A percentile compares a stretch with the other conserved stretches of the same genome.
These are phyloP conservation scores for Nezara viridula DNA, from an alignment of 2,888 invertebrate genomes.

Conservation along the genomic window DNA sequence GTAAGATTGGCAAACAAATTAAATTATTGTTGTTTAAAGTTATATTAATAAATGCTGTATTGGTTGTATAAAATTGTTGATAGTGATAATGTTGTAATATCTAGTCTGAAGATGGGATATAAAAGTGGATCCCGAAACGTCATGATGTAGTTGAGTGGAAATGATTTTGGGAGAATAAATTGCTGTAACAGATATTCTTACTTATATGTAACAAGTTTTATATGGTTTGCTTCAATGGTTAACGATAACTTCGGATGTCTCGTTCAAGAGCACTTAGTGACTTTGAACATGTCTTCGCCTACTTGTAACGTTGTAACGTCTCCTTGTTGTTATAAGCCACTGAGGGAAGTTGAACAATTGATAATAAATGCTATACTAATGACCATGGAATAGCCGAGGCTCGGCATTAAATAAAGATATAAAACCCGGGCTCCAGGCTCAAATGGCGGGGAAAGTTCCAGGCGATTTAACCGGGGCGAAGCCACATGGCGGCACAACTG, in stretches of 20 bases:
- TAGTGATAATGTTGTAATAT: no score
- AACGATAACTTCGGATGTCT: not conserved
- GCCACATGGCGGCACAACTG: constrained; percentile 38
- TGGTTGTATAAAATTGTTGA: no score
- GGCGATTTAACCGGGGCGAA: constrained; percentile 23
- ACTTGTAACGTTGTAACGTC: not conserved
- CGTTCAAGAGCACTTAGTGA: not conserved
- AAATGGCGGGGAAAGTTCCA: constrained; percentile 54
- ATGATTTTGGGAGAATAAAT: no score
- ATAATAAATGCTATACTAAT: constrained; percentile 42
- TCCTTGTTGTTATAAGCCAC: not conserved
- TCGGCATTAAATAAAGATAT: constrained; percentile 52
- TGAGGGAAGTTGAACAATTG: constrained; percentile 11
- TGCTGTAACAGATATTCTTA: no score
- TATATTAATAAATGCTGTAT: no score
- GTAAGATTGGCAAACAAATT: no score
- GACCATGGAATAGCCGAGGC: not conserved
- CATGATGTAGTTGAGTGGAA: no score
- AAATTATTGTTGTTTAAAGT: no score
- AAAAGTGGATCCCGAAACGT: no score
- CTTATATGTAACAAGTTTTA: no score
- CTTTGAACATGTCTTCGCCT: not conserved
- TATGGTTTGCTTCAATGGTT: no score
- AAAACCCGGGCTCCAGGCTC: not conserved
- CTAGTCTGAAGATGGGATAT: no score